phyloP scores from a whole-genome alignment of 2,113 vertebrate genomes.

The Sinocyclocheilus rhinocerous region DNA sequence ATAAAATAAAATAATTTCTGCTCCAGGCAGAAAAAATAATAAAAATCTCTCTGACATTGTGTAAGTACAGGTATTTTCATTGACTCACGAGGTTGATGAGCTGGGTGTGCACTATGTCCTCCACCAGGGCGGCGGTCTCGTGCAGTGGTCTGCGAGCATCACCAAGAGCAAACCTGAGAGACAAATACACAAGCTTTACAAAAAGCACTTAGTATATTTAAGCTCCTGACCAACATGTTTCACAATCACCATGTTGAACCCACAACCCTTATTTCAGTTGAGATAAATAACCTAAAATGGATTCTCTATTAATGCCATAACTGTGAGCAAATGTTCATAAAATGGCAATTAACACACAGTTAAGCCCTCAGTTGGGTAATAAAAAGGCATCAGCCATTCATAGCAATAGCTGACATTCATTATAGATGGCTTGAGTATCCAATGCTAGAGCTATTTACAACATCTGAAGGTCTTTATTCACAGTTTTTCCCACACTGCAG shows the following conservation, averaged over 20 bases:
- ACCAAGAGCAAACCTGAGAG: slow-evolving; percentile 91
- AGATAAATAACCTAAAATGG: neutral
- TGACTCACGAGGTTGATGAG: slow-evolving; percentile 89
- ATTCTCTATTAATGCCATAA: neutral
- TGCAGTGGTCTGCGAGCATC: slow-evolving; percentile 88
- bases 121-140: slow-evolving; percentile 90
- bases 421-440: neutral
- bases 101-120: slow-evolving; percentile 95
- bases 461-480: slow-evolving; percentile 48
- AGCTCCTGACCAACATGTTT: neutral
- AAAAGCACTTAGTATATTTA: neutral
- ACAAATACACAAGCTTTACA: no score
- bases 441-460: slow-evolving; percentile 48
- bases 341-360: slow-evolving; percentile 14
- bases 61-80: neutral
- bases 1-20: neutral
- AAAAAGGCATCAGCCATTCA: slow-evolving; percentile 6
- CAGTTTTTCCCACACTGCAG: slow-evolving; percentile 50
- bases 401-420: neutral
- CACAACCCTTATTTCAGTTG: neutral
- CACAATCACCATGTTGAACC: neutral
- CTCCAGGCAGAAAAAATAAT: no score
- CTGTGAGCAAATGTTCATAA: neutral
- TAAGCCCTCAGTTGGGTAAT: neutral
- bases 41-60: neutral